Base-by-base conservation (phyloP, 1,140 invertebrate genomes). In the Eupeodes corollae region DNA sequence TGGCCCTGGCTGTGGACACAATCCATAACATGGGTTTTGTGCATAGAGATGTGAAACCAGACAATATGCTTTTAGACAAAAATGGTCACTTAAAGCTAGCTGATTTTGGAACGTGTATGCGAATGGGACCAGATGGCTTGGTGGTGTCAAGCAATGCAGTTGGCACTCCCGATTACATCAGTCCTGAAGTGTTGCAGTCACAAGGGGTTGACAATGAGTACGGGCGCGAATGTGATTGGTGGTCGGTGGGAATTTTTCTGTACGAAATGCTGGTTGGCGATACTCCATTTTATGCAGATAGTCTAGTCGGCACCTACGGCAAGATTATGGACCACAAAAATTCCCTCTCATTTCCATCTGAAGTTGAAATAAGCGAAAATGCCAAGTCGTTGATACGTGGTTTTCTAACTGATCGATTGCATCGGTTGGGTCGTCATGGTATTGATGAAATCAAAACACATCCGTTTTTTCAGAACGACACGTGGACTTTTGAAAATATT, bases 241-340 rank as follows among this genome's bases (percentile, higher is more conserved):
- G 97, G 97, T 95, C 91, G 13, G 94, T 99, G 13, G 96, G 96
- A 35, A 94, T 99, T 43, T 94, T 99, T 70, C 75, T 99, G 0
- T 99, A 96, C 71, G 96, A 99, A 75, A 98, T 99, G 93, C 74
- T 98, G 8, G 86, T 96, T 49, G 92, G 94, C n/a, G 96, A 99
- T 69, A 94, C 95, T 5, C 96, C 96, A 5, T 99, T 99, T 72
- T 99, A 96, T 74, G 94, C 95, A 2, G 96, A 99, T 61, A 97
- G 93, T 42, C 77, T 99, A 47, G 89, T 98, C 32, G 93, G 91
- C 31, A 99, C 96, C 11, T 99, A 99, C 70, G 91, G 91, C 46
- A 98, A 97, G 73, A 99, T 99, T 56, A 98, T 98, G 94, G 93
- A 98, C 67, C 91, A 98, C 67, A 86, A 92, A 67, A 97, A 95